Conservation (phyloP, 2,113 vertebrate genomes). For the Gallinago undulata region DNA sequence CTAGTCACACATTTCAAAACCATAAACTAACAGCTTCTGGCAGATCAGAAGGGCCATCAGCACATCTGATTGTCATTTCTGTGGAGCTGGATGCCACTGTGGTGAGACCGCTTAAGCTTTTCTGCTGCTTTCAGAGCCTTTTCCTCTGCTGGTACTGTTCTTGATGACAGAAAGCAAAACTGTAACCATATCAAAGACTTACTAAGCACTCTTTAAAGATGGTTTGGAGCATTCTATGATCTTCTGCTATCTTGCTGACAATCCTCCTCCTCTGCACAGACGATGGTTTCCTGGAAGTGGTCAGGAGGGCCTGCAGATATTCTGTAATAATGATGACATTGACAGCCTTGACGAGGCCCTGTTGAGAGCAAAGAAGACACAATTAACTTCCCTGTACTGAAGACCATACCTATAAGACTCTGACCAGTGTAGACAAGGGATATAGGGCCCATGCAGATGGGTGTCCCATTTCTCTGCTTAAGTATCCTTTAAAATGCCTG, state of each 20-base stretch:
- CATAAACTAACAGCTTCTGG: conserved; percentile 6
- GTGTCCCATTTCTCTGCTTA: background rate
- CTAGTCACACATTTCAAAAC: conserved; percentile 15
- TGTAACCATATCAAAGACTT: conserved; percentile 48
- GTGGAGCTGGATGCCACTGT: background rate
- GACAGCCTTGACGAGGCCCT: conserved; percentile 18
- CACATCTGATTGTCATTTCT: conserved; percentile 8
- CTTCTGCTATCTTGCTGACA: conserved; percentile 42
- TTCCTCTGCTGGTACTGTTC: background rate
- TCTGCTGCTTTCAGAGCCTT: background rate
- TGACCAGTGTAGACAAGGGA: background rate
- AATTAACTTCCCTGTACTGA: background rate
- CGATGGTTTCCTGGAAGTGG: conserved; percentile 27
- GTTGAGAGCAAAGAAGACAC: background rate
- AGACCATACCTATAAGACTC: background rate
- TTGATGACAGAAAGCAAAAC: background rate
- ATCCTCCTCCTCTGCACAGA: conserved; percentile 16
- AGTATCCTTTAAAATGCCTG: background rate
- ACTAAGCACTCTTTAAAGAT: conserved; percentile 53
- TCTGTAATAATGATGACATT: conserved; percentile 2
- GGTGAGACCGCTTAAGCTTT: background rate
- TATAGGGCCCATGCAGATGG: background rate
- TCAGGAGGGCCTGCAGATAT: conserved; percentile 49
- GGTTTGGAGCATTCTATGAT: conserved; percentile 29
- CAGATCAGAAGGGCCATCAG: conserved; percentile 2